phyloP scores from a whole-genome alignment of 1,140 invertebrate species.

The Drosophila miranda region DNA sequence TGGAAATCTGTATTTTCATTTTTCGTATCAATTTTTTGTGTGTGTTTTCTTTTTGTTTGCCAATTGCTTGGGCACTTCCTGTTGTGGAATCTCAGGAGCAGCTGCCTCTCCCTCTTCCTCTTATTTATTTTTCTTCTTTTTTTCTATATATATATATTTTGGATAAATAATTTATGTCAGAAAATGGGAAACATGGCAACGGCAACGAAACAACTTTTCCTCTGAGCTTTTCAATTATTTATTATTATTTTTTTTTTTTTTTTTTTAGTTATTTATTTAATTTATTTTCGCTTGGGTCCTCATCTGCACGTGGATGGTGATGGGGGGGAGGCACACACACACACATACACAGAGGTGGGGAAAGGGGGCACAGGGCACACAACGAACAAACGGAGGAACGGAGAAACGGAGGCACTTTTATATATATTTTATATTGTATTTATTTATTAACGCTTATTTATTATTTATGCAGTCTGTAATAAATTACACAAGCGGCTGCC shows the following conservation, averaged over 20 bases:
- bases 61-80: constrained; percentile 39
- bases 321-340: constrained; percentile 15
- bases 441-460: constrained; percentile 82
- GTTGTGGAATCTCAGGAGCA: constrained; percentile 22
- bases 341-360: constrained; percentile 11
- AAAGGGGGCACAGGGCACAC: neutral
- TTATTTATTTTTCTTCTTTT: neutral
- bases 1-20: no score
- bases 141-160: constrained; percentile 25
- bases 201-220: constrained; percentile 16
- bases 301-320: constrained; percentile 24
- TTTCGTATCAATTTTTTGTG: no score
- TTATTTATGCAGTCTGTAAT: constrained; percentile 80
- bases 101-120: neutral
- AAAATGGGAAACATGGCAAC: constrained; percentile 23
- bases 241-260: constrained; percentile 4
- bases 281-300: constrained; percentile 16
- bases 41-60: constrained; percentile 3
- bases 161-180: constrained; percentile 72
- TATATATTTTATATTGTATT: constrained; percentile 72
- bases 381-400: neutral
- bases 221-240: constrained; percentile 35
- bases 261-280: constrained; percentile 49
- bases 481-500: constrained; percentile 72
- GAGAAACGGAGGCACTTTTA: constrained; percentile 38